Conservation (phyloP, 2,888 invertebrate species). For the Synanthedon andrenaeformis region DNA sequence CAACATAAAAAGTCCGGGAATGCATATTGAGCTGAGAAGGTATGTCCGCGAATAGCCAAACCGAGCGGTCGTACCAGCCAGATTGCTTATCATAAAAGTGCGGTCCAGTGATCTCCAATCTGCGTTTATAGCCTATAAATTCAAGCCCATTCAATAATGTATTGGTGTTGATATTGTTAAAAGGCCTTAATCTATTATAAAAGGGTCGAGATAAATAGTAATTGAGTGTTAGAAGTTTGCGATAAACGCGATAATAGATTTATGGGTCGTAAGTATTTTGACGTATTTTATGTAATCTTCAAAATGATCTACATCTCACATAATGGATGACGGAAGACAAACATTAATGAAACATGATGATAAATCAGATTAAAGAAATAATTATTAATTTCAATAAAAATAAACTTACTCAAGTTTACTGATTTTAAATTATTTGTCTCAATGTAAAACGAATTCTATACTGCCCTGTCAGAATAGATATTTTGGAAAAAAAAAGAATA, state of each 20-base stretch:
- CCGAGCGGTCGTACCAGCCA: constrained; percentile 28
- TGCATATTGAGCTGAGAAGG: constrained; percentile 50
- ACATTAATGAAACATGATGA: no score
- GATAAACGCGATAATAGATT: not conserved
- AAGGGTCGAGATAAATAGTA: constrained; percentile 18
- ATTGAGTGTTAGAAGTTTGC: constrained; percentile 14
- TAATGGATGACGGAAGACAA: no score
- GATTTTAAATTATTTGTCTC: no score
- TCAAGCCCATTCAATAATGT: constrained; percentile 50
- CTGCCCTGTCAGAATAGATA: no score
- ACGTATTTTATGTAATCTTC: no score
- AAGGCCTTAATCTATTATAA: constrained; percentile 36
- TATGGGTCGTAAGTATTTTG: not conserved
- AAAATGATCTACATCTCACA: no score
- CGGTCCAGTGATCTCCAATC: constrained; percentile 64
- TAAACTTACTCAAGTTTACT: no score
- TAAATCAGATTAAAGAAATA: no score
- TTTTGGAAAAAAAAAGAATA: no score
- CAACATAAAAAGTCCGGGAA: constrained; percentile 55
- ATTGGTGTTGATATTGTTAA: constrained; percentile 51
- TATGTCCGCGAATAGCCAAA: constrained; percentile 37
- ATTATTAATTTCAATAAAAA: no score
- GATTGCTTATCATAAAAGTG: constrained; percentile 64
- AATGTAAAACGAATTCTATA: no score
- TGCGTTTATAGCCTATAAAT: constrained; percentile 57